Percentiles rank a stretch among this genome's conserved stretches.
phyloP scores from a whole-genome alignment of 1,140 invertebrate genomes.

The Zaprionus taronus region DNA sequence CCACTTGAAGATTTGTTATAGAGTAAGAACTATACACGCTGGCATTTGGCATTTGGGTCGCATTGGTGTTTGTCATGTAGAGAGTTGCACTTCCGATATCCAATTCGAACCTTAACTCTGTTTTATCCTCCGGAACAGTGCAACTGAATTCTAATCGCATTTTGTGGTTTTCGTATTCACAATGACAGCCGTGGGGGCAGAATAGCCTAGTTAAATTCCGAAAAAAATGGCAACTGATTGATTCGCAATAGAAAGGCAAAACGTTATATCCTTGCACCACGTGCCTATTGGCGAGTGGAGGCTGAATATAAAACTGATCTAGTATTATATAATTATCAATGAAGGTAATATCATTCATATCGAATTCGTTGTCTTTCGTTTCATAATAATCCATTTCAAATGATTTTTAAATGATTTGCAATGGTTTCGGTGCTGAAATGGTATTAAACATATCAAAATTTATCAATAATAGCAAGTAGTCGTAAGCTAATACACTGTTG shows the following conservation, averaged over 20 bases:
- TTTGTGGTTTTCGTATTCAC: background rate
- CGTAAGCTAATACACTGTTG: too few relatives aligned
- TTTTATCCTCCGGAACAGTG: background rate
- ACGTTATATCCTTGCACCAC: background rate
- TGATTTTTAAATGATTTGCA: background rate
- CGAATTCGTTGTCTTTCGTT: background rate
- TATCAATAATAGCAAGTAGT: too few relatives aligned
- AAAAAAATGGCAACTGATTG: background rate
- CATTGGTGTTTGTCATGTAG: background rate
- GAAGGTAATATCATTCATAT: background rate
- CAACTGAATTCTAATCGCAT: background rate
- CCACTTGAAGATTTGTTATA: background rate
- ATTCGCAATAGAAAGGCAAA: background rate
- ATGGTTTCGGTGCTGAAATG: background rate
- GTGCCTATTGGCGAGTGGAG: too few relatives aligned
- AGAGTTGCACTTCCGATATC: background rate
- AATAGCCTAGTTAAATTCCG: background rate
- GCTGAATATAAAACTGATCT: accelerated
- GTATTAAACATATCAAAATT: too few relatives aligned
- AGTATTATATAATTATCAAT: background rate
- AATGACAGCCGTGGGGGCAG: background rate
- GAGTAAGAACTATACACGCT: background rate
- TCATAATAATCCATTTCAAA: too few relatives aligned
- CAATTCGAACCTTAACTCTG: background rate
- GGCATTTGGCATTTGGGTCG: background rate